Evolutionary conservation across 2,113 vertebrate genomes (phyloP), one percentile per base, ranked within the genome.

Genomic region (Gyps fulvus): DNA sequence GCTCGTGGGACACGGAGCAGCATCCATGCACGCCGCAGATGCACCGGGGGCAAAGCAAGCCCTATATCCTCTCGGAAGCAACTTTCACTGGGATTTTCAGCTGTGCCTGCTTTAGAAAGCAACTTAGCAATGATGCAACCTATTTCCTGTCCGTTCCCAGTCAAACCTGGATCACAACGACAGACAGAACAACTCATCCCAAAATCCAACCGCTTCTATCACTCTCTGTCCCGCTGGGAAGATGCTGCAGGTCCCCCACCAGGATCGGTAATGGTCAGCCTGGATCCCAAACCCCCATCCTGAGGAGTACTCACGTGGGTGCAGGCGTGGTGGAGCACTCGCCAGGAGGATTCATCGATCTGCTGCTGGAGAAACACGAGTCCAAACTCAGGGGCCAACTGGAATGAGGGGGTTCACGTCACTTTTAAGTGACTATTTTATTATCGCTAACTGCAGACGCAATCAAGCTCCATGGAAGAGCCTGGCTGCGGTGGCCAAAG

Each of bases 281-380:
- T 12, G 23, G 31, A 67, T 62, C 73, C 81, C 77, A 69, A 49
- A 42, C 8, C 43, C 42, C 50, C 7, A 1, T 31, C 50, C 83
- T 6, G 3, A 65, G 88, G 32, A n/a, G 17, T 32, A 93, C 83
- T 93, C 87, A 84, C 38, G 1, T 34, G 73, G 84, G 73, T 4
- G 19, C 42, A 11, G 88, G 22, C 0, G 7, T 34, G 65, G 40
- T 27, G 80, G 26, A 78, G 49, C 7, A 0, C 67, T 78, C 1
- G 2, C 69, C 3, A 8, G 1, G 5, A 76, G 77, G 84, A 89
- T 2, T 16, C 93, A 89, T 94, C 7, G 1, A 87, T 49, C 81
- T 38, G 91, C 91, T 84, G 94, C 94, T 73, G 90, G n/a, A 91
- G 69, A 57, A 95, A 92, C 92, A 92, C 16, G 5, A 54, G 71